phyloP scores from a whole-genome alignment of 2,113 vertebrate species.

The Ceyx melanurus region DNA sequence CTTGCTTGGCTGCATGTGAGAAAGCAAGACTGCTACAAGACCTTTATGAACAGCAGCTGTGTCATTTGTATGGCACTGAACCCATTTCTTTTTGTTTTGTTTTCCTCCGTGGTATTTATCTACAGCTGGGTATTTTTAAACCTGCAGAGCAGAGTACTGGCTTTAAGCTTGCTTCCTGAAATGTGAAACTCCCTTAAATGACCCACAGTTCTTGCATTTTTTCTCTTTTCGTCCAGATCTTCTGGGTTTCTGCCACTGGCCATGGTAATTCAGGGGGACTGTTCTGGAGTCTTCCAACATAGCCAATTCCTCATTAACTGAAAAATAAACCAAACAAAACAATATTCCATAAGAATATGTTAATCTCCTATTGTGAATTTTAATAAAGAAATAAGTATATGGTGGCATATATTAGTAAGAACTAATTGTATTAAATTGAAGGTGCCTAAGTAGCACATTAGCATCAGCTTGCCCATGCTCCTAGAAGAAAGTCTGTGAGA shows the following conservation, averaged over 20 bases:
- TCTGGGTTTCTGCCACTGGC: not conserved
- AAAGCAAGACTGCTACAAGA: not conserved
- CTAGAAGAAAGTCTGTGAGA: not conserved
- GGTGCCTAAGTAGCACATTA: not conserved
- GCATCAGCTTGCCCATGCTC: not conserved
- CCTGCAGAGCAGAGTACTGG: not conserved
- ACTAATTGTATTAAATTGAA: not conserved
- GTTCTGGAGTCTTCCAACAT: not conserved
- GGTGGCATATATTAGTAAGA: not conserved
- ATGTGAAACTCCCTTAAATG: not conserved
- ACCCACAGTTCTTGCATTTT: not conserved
- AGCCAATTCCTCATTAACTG: constrained; percentile 77
- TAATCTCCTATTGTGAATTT: not conserved
- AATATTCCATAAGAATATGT: not conserved
- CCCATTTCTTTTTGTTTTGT: not conserved
- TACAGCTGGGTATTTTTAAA: not conserved
- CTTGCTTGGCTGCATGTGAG: not conserved
- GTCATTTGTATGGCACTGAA: not conserved
- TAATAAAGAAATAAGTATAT: not conserved
- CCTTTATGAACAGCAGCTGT: not conserved
- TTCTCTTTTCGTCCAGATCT: not conserved
- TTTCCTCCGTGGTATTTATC: not conserved
- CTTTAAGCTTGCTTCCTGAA: not conserved
- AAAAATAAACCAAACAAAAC: not conserved
- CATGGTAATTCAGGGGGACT: not conserved